A percentile compares a stretch with the other conserved stretches of the same genome.
These are phyloP conservation scores for Scytalopus superciliaris DNA, from an alignment of 2,113 vertebrate genomes.

Conservation along the genomic window DNA sequence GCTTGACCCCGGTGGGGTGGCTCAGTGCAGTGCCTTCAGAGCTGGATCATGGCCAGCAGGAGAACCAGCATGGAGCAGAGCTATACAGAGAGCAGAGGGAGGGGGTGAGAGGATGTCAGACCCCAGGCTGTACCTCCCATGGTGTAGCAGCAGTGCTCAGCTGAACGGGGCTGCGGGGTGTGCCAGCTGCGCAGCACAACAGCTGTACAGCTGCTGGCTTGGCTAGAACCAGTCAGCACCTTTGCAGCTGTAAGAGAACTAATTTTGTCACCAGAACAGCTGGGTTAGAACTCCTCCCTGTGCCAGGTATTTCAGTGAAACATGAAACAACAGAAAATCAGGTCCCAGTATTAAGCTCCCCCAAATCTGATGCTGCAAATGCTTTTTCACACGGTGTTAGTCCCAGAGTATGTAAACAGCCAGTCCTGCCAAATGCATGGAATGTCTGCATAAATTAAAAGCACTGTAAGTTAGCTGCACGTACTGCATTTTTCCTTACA, in stretches of 20 bases:
- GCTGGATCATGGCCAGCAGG: neutral
- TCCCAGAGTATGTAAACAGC: neutral
- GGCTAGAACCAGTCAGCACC: neutral
- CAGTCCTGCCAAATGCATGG: neutral
- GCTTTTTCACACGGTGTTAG: neutral
- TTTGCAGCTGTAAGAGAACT: neutral
- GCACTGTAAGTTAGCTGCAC: neutral
- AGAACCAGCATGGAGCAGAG: neutral
- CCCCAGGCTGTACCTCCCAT: neutral
- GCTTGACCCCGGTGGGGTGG: neutral
- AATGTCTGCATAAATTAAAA: neutral
- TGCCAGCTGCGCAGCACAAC: neutral
- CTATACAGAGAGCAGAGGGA: neutral
- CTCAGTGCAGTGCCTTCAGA: neutral
- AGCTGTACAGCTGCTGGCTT: neutral
- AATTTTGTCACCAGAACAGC: neutral
- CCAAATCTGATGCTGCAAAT: neutral
- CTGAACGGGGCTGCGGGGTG: neutral
- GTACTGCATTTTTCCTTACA: neutral
- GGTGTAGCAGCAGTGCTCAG: accelerated
- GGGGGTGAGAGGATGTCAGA: neutral
- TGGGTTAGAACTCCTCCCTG: neutral
- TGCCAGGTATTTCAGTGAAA: neutral
- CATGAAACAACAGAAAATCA: neutral
- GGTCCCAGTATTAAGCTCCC: neutral